phyloP scores from a whole-genome alignment of 2,888 invertebrate genomes.

The Venustoraphidia nigricollis region DNA sequence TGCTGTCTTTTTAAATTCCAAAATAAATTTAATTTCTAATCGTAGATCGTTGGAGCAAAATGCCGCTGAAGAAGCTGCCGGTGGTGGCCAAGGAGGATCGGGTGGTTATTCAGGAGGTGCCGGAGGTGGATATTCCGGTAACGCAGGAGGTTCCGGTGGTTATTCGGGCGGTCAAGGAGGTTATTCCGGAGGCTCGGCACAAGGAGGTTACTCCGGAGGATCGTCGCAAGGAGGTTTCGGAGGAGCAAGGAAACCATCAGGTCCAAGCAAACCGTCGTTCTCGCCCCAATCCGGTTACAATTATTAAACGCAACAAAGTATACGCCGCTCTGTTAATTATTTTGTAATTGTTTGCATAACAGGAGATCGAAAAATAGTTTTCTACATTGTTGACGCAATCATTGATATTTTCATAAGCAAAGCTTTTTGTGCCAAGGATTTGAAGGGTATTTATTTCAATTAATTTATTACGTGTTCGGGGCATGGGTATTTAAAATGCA shows the following conservation, averaged over 20 bases:
- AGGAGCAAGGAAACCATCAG: background rate
- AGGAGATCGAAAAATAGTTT: background rate
- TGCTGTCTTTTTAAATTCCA: conserved; percentile 12
- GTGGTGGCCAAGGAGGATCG: conserved; percentile 10
- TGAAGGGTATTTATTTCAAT: no score
- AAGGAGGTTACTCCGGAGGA: background rate
- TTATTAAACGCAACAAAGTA: background rate
- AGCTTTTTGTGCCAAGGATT: background rate
- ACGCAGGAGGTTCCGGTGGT: conserved; percentile 9
- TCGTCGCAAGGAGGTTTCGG: background rate
- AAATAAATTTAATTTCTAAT: background rate
- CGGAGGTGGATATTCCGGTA: conserved; percentile 7
- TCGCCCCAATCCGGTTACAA: conserved; percentile 6
- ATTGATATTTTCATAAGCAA: background rate
- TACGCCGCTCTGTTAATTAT: background rate
- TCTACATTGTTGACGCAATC: no score
- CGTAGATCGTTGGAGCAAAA: conserved; percentile 33
- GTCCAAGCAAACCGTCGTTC: conserved; percentile 5
- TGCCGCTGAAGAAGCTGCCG: conserved; percentile 29
- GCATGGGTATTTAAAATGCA: background rate
- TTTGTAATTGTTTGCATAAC: background rate
- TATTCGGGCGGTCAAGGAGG: conserved; percentile 2
- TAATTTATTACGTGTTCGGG: no score
- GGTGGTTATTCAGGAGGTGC: conserved; percentile 10
- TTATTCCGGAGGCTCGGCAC: background rate